Conservation (phyloP, 2,113 vertebrate species). For the Embiotoca jacksoni region DNA sequence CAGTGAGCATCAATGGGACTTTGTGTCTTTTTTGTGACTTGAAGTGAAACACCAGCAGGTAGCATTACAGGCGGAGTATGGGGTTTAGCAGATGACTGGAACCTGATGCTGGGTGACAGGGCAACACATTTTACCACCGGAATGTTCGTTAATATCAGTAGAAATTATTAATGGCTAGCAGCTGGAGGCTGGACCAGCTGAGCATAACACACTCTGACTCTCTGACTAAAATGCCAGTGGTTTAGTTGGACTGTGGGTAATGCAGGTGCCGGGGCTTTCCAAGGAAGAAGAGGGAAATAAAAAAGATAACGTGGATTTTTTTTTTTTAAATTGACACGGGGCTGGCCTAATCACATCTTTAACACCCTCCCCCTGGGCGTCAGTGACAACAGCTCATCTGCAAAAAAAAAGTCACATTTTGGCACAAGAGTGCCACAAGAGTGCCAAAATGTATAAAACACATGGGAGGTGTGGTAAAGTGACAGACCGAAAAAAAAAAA, state of each 20-base stretch:
- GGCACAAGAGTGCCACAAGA: not conserved
- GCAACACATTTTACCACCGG: not conserved
- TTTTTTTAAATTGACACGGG: no score
- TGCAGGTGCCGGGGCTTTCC: not conserved
- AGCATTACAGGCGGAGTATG: constrained; percentile 4
- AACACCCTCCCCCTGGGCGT: no score
- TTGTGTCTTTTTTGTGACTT: constrained; percentile 31
- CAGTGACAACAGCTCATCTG: no score
- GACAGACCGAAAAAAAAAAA: not conserved
- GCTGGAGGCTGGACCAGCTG: not conserved
- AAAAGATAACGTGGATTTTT: not conserved
- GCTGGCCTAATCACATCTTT: no score
- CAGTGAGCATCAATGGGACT: constrained; percentile 42
- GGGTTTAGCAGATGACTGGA: constrained; percentile 27
- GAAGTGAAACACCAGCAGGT: constrained; percentile 48
- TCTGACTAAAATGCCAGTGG: not conserved
- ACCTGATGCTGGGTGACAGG: not conserved
- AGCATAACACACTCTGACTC: not conserved
- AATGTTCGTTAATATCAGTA: not conserved
- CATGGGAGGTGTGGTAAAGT: not conserved
- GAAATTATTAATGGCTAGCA: constrained; percentile 7
- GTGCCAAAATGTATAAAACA: not conserved
- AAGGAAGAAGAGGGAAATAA: not conserved
- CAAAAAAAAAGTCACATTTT: no score
- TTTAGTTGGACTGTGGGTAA: constrained; percentile 14